A percentile compares a stretch with the other conserved stretches of the same genome.
phyloP scores from a whole-genome alignment of 2,797 vertebrate species.

The Amazonetta brasiliensis region DNA sequence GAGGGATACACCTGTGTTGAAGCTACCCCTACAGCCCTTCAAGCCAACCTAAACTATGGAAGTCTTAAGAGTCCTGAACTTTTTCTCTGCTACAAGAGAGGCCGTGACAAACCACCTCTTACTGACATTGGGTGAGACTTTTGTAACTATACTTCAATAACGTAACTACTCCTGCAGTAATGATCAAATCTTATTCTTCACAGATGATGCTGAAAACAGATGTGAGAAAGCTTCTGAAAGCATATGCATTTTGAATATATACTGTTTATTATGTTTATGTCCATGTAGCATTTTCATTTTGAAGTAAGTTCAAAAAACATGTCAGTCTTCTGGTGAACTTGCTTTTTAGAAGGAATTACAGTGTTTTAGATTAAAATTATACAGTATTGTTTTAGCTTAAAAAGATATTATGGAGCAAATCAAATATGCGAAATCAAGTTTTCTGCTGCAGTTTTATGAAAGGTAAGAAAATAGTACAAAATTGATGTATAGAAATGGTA shows the following conservation, averaged over 20 bases:
- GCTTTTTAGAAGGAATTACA: background rate
- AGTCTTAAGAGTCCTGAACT: constrained; percentile 97
- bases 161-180: background rate
- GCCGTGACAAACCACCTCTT: constrained; percentile 90
- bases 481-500: background rate
- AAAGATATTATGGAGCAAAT: background rate
- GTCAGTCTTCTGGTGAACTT: background rate
- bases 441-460: background rate
- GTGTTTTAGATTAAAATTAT: background rate
- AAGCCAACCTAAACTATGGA: constrained; percentile 97
- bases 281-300: background rate
- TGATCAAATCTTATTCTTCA: background rate
- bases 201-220: background rate
- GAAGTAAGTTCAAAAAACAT: background rate
- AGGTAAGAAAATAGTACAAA: background rate
- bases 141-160: background rate
- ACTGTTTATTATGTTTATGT: background rate
- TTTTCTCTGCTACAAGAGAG: constrained; percentile 95
- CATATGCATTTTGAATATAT: background rate
- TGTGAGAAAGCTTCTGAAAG: background rate
- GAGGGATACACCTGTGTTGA: constrained; percentile 98
- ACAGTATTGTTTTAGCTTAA: background rate
- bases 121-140: constrained; percentile 92
- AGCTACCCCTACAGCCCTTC: constrained; percentile 90
- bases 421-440: background rate